Percentiles rank a stretch among this genome's conserved stretches.
These are phyloP conservation scores for Dynastes maya DNA, from an alignment of 2,888 invertebrate species.

Conservation along the genomic window DNA sequence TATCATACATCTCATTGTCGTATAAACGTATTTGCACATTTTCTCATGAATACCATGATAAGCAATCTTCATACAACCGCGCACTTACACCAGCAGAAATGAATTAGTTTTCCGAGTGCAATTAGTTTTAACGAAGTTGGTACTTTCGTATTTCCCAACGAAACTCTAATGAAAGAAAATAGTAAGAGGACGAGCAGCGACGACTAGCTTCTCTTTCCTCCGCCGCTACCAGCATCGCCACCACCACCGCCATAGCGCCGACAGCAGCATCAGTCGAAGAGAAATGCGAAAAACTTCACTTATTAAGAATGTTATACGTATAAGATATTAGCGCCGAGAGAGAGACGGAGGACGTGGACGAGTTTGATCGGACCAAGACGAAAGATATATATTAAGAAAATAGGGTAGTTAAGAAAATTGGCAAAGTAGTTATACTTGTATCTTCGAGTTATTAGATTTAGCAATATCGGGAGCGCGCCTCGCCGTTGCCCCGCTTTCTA, in stretches of 20 bases:
- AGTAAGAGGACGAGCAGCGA: slow-evolving; percentile 57
- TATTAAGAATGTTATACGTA: slow-evolving; percentile 68
- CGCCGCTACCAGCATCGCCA: slow-evolving; percentile 4
- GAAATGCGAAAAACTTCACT: slow-evolving; percentile 68
- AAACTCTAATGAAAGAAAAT: slow-evolving; percentile 62
- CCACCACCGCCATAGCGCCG: slow-evolving; percentile 22
- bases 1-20: too few relatives aligned
- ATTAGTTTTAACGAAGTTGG: slow-evolving; percentile 66
- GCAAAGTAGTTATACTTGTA: slow-evolving; percentile 67
- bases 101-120: slow-evolving; percentile 55
- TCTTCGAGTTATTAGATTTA: slow-evolving; percentile 67
- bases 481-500: slow-evolving; percentile 21
- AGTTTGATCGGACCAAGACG: slow-evolving; percentile 55
- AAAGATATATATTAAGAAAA: slow-evolving; percentile 66
- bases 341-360: slow-evolving; percentile 55
- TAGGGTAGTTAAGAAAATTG: slow-evolving; percentile 68
- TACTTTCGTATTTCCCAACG: slow-evolving; percentile 60
- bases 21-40: not conserved
- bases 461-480: slow-evolving; percentile 59
- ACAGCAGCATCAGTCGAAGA: slow-evolving; percentile 58
- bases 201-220: not conserved
- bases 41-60: not conserved
- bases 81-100: slow-evolving; percentile 37
- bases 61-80: slow-evolving; percentile 16
- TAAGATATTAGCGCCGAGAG: slow-evolving; percentile 64